These are phyloP conservation scores for Polypterus bichir DNA, from an alignment of 2,113 vertebrate genomes.

Conservation along the genomic window DNA sequence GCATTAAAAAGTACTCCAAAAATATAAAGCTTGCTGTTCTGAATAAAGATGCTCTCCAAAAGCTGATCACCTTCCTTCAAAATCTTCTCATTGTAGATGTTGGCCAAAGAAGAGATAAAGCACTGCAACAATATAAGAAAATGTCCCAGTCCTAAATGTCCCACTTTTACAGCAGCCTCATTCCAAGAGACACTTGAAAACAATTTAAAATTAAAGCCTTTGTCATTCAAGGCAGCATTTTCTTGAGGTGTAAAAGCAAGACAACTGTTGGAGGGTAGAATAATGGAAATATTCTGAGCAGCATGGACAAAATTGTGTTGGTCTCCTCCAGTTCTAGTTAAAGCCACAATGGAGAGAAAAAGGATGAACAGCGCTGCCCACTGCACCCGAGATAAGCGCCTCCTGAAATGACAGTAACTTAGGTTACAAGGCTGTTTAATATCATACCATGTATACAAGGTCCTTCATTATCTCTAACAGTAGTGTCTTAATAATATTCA, in stretches of 20 bases:
- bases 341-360: slow-evolving; percentile 80
- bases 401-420: slow-evolving; percentile 39
- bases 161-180: slow-evolving; percentile 47
- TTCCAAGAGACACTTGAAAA: slow-evolving; percentile 60
- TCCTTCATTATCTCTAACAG: no score
- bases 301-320: slow-evolving; percentile 51
- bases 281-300: slow-evolving; percentile 56
- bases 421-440: no score
- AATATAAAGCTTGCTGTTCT: slow-evolving; percentile 84
- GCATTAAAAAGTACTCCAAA: slow-evolving; percentile 84
- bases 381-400: slow-evolving; percentile 77
- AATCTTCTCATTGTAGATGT: slow-evolving; percentile 98
- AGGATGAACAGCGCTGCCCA: slow-evolving; percentile 84
- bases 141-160: slow-evolving; percentile 66
- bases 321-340: slow-evolving; percentile 61
- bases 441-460: no score
- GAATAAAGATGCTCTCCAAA: slow-evolving; percentile 81
- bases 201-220: slow-evolving; percentile 10
- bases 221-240: slow-evolving; percentile 37
- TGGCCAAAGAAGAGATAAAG: slow-evolving; percentile 84
- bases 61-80: slow-evolving; percentile 79
- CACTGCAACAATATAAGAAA: slow-evolving; percentile 81
- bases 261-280: slow-evolving; percentile 74
- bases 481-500: no score
- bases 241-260: slow-evolving; percentile 46